These are phyloP conservation scores for Julus scandinavius DNA, from an alignment of 2,888 invertebrate genomes.

Conservation along the genomic window DNA sequence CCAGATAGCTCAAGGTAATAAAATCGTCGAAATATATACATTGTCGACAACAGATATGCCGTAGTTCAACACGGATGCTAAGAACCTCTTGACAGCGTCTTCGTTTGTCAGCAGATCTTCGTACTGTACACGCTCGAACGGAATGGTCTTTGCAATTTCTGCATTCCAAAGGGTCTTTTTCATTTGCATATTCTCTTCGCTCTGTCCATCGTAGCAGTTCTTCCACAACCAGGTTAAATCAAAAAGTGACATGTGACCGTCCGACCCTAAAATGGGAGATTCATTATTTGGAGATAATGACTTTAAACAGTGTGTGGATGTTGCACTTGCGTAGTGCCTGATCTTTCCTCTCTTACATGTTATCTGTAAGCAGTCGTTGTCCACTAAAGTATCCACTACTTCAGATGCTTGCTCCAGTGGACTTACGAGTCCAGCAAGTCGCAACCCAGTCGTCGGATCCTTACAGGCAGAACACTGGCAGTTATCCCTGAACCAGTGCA, in stretches of 20 bases:
- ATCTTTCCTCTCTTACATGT: background rate
- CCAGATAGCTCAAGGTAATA: background rate
- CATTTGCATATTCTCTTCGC: background rate
- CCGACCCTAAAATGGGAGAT: constrained; percentile 45
- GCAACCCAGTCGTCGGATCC: constrained; percentile 50
- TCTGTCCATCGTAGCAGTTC: constrained; percentile 28
- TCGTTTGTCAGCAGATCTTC: constrained; percentile 48
- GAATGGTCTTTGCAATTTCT: constrained; percentile 3
- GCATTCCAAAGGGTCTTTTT: constrained; percentile 50
- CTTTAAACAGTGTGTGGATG: no score
- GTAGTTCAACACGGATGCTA: constrained; percentile 55
- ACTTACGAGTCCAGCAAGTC: constrained; percentile 31
- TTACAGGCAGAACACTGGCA: constrained; percentile 47
- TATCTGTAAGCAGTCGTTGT: background rate
- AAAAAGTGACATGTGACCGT: constrained; percentile 50
- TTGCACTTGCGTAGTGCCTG: no score
- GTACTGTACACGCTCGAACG: constrained; percentile 37
- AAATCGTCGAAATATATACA: constrained; percentile 64
- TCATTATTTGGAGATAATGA: background rate
- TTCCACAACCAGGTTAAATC: constrained; percentile 41
- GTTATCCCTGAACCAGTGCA: constrained; percentile 51
- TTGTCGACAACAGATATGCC: constrained; percentile 62
- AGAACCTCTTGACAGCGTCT: constrained; percentile 61
- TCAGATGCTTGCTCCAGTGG: background rate
- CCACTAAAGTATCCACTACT: background rate